Base-by-base conservation (phyloP, 2,888 invertebrate genomes). In the Helobdella robusta region DNA sequence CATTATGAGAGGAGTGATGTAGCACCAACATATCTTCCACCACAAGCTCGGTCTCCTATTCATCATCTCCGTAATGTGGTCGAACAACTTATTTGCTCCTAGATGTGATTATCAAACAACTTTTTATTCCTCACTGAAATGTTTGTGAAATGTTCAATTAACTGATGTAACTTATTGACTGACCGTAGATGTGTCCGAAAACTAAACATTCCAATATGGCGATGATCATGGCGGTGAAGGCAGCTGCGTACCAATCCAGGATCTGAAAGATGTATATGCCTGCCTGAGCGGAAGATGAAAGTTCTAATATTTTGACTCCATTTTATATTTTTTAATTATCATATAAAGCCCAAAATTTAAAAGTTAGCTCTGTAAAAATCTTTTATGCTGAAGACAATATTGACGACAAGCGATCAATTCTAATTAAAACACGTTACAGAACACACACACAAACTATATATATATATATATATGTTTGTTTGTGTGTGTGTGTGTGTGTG, bases 261-360 rank as follows among this genome's bases (percentile, higher is more conserved):
- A 80, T 70, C 66, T 78, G 77, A 64, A 79, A 77, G 25, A 79
- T 69, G 70, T 78, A 80, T 68, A 79, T 79, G 40, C 80, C 80
- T 67, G 77, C 78, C 79, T 80, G 56, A n/a, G n/a, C n/a, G n/a
- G n/a, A n/a, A n/a, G n/a, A n/a, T n/a, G n/a, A n/a, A n/a, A n/a
- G n/a, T n/a, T n/a, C n/a, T n/a, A n/a, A n/a, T n/a, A n/a, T n/a
- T n/a, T n/a, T n/a, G n/a, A n/a, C n/a, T n/a, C n/a, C n/a, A n/a
- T n/a, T n/a, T n/a, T n/a, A n/a, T n/a, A n/a, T n/a, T n/a, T n/a
- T n/a, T n/a, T n/a, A n/a, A n/a, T n/a, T n/a, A n/a, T n/a, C n/a
- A n/a, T n/a, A n/a, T n/a, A n/a, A n/a, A n/a, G n/a, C n/a, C n/a
- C n/a, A n/a, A n/a, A n/a, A n/a, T n/a, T n/a, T n/a, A n/a, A n/a